A percentile compares a stretch with the other conserved stretches of the same genome.
phyloP scores from a whole-genome alignment of 1,140 invertebrate genomes.

The Pachypsylla venusta region DNA sequence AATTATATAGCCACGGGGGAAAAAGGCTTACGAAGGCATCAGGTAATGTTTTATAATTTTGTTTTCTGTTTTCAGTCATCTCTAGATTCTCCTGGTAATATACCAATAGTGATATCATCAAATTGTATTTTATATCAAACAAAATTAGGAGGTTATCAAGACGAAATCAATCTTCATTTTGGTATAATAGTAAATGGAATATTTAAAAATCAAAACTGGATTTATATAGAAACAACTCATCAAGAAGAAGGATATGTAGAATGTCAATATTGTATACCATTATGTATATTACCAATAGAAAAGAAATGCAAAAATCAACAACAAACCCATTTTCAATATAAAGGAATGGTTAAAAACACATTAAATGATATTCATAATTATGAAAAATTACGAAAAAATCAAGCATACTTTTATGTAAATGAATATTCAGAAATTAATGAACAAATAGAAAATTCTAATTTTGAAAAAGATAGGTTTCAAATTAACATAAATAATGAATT shows the following conservation, averaged over 20 bases:
- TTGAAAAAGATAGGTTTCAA: too few relatives aligned
- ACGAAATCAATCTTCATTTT: constrained; percentile 51
- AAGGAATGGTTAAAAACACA: too few relatives aligned
- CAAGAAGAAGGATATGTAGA: constrained; percentile 53
- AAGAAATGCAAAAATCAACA: constrained; percentile 29
- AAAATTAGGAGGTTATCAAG: constrained; percentile 44
- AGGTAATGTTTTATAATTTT: too few relatives aligned
- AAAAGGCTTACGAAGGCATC: too few relatives aligned
- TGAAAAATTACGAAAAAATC: too few relatives aligned
- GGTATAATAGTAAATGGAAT: constrained; percentile 72
- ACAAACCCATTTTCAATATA: too few relatives aligned
- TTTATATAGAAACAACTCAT: constrained; percentile 67
- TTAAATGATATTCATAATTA: too few relatives aligned
- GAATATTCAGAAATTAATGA: too few relatives aligned
- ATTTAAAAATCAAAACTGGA: constrained; percentile 65
- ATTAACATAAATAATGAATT: too few relatives aligned
- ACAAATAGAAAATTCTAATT: too few relatives aligned
- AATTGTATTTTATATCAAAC: constrained; percentile 59
- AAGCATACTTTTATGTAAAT: too few relatives aligned
- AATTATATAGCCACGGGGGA: too few relatives aligned
- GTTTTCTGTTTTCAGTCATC: constrained; percentile 51
- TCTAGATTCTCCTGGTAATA: constrained; percentile 56
- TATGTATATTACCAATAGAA: constrained; percentile 45
- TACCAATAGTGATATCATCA: constrained; percentile 60
- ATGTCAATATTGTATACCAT: constrained; percentile 47